Percentiles rank a stretch among this genome's conserved stretches.
Conservation (phyloP, 2,113 vertebrate species). For the Mus spicilegus region DNA sequence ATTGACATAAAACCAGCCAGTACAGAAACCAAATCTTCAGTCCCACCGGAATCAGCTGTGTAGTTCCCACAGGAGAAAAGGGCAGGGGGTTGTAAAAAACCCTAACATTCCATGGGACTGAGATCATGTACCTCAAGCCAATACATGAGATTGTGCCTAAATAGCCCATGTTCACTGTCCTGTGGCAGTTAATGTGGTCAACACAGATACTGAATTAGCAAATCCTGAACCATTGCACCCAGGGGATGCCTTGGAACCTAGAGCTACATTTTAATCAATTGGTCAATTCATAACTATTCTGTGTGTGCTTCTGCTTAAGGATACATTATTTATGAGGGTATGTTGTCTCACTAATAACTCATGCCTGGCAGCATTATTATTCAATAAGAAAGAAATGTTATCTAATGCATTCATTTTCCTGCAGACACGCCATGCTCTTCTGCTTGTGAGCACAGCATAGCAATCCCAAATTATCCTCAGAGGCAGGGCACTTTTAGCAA, state of each 20-base stretch:
- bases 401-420: neutral
- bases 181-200: neutral
- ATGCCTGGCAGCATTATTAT: neutral
- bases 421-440: neutral
- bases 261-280: neutral
- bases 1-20: neutral
- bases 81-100: neutral
- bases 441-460: neutral
- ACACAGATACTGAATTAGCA: neutral
- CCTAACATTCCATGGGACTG: neutral
- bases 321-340: neutral
- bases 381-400: neutral
- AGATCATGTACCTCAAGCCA: neutral
- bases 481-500: neutral
- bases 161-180: neutral
- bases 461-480: neutral
- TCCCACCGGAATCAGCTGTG: neutral
- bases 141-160: neutral
- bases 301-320: constrained; percentile 32
- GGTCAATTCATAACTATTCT: neutral
- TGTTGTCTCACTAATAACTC: neutral
- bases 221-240: neutral
- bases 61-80: neutral
- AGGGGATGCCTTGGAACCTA: neutral
- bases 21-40: neutral